Conservation (phyloP, 2,113 vertebrate genomes). For the Oreochromis aureus region DNA sequence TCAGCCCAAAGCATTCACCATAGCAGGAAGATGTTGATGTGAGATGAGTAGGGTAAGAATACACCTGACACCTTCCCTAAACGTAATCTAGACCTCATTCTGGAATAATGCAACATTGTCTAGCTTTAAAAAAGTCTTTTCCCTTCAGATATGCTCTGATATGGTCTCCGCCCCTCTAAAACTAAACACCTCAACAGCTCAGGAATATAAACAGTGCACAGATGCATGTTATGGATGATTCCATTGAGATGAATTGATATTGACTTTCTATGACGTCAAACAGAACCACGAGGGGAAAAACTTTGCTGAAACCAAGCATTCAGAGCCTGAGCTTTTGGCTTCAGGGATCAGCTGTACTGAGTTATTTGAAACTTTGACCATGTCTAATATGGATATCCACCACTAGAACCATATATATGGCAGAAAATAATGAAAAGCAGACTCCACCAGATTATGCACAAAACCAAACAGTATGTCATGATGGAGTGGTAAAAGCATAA, state of each 20-base stretch:
- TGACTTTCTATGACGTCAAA: neutral
- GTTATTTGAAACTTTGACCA: neutral
- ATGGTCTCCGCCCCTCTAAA: neutral
- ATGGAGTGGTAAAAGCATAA: too few relatives aligned
- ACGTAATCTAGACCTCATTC: neutral
- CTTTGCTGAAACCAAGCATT: neutral
- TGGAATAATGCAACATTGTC: neutral
- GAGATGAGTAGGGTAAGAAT: neutral
- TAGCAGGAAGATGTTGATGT: neutral
- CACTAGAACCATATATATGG: accelerated
- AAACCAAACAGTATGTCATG: neutral
- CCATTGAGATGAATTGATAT: neutral
- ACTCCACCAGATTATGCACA: neutral
- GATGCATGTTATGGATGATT: neutral
- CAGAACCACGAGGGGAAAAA: neutral
- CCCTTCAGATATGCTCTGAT: neutral
- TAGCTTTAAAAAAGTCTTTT: neutral
- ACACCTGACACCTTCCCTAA: neutral
- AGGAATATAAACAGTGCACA: neutral
- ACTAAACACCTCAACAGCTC: neutral
- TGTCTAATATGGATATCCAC: neutral
- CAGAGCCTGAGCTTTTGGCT: neutral
- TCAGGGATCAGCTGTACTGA: neutral
- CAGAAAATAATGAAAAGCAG: neutral
- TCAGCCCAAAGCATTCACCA: neutral